Base-by-base conservation (phyloP, 1,140 invertebrate species). In the Chelonus insularis region DNA sequence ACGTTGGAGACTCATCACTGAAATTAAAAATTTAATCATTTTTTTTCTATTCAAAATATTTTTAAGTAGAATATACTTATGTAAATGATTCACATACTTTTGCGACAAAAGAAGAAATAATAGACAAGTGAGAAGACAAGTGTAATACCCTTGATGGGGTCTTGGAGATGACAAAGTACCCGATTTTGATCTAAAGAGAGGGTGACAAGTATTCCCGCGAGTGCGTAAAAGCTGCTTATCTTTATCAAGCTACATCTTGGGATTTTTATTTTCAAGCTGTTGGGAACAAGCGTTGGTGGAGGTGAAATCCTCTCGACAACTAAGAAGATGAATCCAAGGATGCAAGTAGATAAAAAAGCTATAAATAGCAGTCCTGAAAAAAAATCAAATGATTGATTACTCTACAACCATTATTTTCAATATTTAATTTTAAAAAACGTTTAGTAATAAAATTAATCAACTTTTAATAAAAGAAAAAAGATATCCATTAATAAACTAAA, bases 101-200 rank as follows among this genome's bases (percentile, higher is more conserved):
- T 86, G 66, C 81, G 80, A 70, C 84, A 86, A 64, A 86, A 85
- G 71, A 86, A 85, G 71, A 85, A 86, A 65, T 86, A 86, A 65
- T 84, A 85, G 8, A 86, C 77, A 34, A 86, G 72, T 0, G 85
- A 82, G 66, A 85, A 86, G 0, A 86, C 81, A 32, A 86, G 68
- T 2, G 83, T 74, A 18, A 86, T 77, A 32, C 84, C 85, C 63
- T 86, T 85, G 20, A 86, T 82, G 0, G 86, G 85, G 70, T 86
- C 85, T 68, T 87, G 86, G 4, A 86, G 73, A 70, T 86, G 85
- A 63, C 86, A 87, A 9, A 85, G 68, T 12, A 86, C 86, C 63
- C 83, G 71, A 21, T 79, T 72, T 34, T 73, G 72, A 62, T 83
- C 82, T 47, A 81, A 63, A 0, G 78, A 73, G n/a, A 77, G 63